A percentile compares a stretch with the other conserved stretches of the same genome.
phyloP scores from a whole-genome alignment of 2,888 invertebrate species.

The Synanthedon formicaeformis region DNA sequence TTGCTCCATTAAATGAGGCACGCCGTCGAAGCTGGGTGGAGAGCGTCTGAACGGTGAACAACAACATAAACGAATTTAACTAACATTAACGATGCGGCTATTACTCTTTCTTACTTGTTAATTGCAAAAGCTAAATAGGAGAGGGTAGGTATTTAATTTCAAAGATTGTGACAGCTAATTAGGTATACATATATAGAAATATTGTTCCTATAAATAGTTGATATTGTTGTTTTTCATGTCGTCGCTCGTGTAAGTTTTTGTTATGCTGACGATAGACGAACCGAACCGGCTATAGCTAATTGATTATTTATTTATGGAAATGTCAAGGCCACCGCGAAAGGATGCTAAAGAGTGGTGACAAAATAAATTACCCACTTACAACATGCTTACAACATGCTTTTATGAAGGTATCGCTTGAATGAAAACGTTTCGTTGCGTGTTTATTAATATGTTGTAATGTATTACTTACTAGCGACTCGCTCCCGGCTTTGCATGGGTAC shows the following conservation, averaged over 20 bases:
- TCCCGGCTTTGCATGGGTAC: too few species aligned
- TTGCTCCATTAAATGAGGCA: constrained; percentile 68
- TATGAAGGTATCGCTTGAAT: background rate
- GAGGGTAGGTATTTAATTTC: constrained; percentile 20
- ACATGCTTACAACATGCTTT: background rate
- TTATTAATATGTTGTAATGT: background rate
- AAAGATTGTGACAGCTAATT: background rate
- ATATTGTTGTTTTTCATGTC: background rate
- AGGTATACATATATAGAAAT: background rate
- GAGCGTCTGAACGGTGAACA: constrained; percentile 29
- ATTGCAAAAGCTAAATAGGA: constrained; percentile 35
- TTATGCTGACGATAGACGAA: background rate
- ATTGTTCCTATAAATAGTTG: background rate
- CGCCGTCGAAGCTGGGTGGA: constrained; percentile 56
- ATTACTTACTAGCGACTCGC: background rate
- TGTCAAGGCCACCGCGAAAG: background rate
- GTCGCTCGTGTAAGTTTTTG: background rate
- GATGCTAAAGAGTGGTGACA: background rate
- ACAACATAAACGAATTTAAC: constrained; percentile 46
- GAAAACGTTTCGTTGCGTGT: background rate
- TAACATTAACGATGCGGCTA: constrained; percentile 38
- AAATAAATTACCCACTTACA: background rate
- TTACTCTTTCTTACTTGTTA: constrained; percentile 40
- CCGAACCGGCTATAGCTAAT: background rate
- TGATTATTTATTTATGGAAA: constrained; percentile 6